Conservation (phyloP, 2,113 vertebrate species). For the Machaerirhynchus nigripectus region DNA sequence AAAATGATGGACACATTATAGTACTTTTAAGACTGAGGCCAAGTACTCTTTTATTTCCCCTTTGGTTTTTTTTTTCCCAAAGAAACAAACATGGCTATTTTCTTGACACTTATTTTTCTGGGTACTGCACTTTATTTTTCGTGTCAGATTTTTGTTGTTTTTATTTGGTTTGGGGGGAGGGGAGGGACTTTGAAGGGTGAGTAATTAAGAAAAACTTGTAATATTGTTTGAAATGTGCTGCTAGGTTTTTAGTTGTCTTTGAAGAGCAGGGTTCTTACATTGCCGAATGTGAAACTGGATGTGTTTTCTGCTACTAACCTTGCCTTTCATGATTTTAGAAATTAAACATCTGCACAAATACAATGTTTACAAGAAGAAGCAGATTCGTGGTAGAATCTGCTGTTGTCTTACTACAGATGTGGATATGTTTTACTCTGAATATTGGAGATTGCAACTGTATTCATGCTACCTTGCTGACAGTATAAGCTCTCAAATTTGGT, state of each 20-base stretch:
- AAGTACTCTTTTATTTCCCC: slow-evolving; percentile 11
- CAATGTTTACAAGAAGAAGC: slow-evolving; percentile 77
- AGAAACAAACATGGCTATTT: slow-evolving; percentile 77
- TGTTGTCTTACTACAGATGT: slow-evolving; percentile 69
- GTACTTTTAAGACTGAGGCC: slow-evolving; percentile 66
- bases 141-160: slow-evolving; percentile 58
- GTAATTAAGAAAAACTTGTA: slow-evolving; percentile 65
- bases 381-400: slow-evolving; percentile 72
- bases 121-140: slow-evolving; percentile 95
- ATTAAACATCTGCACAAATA: slow-evolving; percentile 78
- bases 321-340: slow-evolving; percentile 76
- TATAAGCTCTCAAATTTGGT: slow-evolving; percentile 70
- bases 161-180: not conserved
- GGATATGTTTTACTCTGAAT: slow-evolving; percentile 60
- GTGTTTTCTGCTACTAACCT: slow-evolving; percentile 76
- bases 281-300: slow-evolving; percentile 77
- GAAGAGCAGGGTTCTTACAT: slow-evolving; percentile 69
- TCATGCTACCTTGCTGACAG: slow-evolving; percentile 65
- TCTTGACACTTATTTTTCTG: slow-evolving; percentile 83
- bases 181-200: slow-evolving; percentile 44
- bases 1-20: slow-evolving; percentile 95
- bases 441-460: slow-evolving; percentile 65
- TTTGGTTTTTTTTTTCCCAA: not conserved
- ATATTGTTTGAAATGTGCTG: slow-evolving; percentile 76
- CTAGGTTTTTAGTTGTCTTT: slow-evolving; percentile 70